Base-by-base conservation (phyloP, 1,140 invertebrate genomes). In the Heliconius eleuchia region DNA sequence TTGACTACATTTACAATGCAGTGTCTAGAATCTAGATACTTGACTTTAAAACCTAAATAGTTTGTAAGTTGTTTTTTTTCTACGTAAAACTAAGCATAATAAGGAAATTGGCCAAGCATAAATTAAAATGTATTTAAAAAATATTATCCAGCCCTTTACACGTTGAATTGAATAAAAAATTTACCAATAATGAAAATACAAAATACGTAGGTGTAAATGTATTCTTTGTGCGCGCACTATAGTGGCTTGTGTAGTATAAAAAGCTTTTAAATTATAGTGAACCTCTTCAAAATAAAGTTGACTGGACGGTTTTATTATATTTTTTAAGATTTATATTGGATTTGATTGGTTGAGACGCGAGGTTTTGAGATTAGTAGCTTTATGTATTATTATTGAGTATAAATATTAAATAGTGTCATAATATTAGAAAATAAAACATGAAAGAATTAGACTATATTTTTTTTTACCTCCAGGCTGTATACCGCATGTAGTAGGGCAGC, bases 231-330 rank as follows among this genome's bases (percentile, higher is more conserved):
- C 78, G 76, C 66, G 78, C 76, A 82, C 82, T 80, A 80, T 77
- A 37, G 46, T 71, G 23, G 72, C 71, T 42, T 71, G 71, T 80
- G 66, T 77, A 74, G 82, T 79, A 79, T 83, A 70, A 73, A 79
- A 79, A 78, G 74, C 57, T 71, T 80, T 83, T 83, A 83, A 80
- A 83, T 83, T 78, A 79, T 71, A 80, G 72, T 79, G 70, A 42
- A 71, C 34, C 74, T 37, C 74, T 80, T 80, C 78, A 82, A 75
- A 80, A 30, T 73, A 75, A 75, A 27, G 42, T 73, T 19, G 46
- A 76, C 23, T n/a, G 37, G 52, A 73, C 57, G 55, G 16, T 66
- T 76, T 76, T 76, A 76, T 71, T 76, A 37, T 42, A 11, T 75
- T 75, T 23, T 79, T 16, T 42, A n/a, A 19, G 50, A 79, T 74